Evolutionary conservation across 2,797 vertebrate genomes (phyloP).

Genomic region (Pipistrellus pipistrellus): DNA sequence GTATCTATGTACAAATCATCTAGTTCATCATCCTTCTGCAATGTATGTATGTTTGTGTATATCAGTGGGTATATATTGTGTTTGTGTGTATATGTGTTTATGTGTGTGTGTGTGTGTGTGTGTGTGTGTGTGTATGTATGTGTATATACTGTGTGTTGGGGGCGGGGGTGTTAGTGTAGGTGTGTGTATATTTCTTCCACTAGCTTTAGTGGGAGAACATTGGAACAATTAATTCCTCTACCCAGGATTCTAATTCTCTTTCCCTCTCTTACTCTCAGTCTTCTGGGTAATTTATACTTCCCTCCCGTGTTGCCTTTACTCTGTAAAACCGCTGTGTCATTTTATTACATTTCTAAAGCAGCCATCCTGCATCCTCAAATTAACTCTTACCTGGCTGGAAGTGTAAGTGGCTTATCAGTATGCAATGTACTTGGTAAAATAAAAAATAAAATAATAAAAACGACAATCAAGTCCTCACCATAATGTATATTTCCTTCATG

Average conservation of each 20-base stretch:
- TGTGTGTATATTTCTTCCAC: not conserved
- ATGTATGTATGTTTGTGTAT: not conserved
- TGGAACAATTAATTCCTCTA: conserved; percentile 10
- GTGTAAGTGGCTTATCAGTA: conserved; percentile 67
- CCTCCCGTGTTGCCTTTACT: conserved; percentile 16
- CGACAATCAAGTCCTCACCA: not conserved
- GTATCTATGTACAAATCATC: not conserved
- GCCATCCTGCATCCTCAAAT: conserved; percentile 55
- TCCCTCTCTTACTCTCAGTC: not conserved
- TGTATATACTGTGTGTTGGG: not conserved
- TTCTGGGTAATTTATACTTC: conserved; percentile 45
- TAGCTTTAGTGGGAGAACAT: not conserved
- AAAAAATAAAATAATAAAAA: not conserved
- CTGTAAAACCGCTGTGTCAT: conserved; percentile 61
- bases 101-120: not conserved
- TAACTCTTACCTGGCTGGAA: conserved; percentile 60
- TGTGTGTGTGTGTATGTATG: not conserved
- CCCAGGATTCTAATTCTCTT: conserved; percentile 38
- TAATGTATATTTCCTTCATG: conserved; percentile 67
- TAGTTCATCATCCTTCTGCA: not conserved
- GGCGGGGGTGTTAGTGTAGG: not conserved
- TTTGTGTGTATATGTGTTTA: not conserved
- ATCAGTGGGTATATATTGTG: not conserved
- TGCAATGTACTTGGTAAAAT: conserved; percentile 66
- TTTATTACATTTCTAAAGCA: conserved; percentile 74